Base-by-base conservation (phyloP, 1,140 invertebrate species). In the Chelonus insularis region DNA sequence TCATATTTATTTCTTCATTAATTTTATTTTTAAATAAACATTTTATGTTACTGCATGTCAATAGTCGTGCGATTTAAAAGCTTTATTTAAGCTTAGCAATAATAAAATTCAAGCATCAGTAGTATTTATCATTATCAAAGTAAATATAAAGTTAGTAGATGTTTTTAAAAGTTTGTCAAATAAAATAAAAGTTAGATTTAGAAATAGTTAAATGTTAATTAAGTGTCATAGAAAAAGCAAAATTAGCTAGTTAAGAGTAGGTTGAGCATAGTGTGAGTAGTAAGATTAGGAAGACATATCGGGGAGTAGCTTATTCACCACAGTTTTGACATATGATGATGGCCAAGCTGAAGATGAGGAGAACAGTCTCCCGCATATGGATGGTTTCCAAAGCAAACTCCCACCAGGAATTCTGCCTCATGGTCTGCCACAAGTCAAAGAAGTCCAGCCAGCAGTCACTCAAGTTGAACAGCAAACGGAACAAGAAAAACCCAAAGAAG, bases 281-380 rank as follows among this genome's bases (percentile, higher is more conserved):
- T 57, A 68, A 71, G 74, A 65, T 69, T 79, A 77, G 77, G 71
- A 62, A 75, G 57, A 23, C 52, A 64, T 68, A 66, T 76, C 70
- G 58, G 72, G 79, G 78, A 77, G 70, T 82, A 82, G 80, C 88
- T 92, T 92, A 93, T 92, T 93, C 89, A 91, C 91, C 91, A 89
- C 88, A 98, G 95, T 97, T 92, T 92, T 98, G 88, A 96, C 95
- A 87, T 98, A 95, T 93, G 93, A 94, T 87, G 94, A 97, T 86
- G 88, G 89, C 82, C 93, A 93, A 91, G 93, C 93, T 86, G 95
- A 97, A 84, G 94, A 97, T 76, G 94, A 95, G 81, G 94, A 96
- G 71, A 91, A 89, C 72, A 92, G 91, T 64, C 78, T 89, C 74
- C 87, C 88, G 11, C 88, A 89, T 74, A 76, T 89, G 69, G 88